Percentiles rank a stretch among this genome's conserved stretches.
Evolutionary conservation across 2,888 invertebrate species (phyloP).

Genomic region (Hirtodrosophila cameraria): DNA sequence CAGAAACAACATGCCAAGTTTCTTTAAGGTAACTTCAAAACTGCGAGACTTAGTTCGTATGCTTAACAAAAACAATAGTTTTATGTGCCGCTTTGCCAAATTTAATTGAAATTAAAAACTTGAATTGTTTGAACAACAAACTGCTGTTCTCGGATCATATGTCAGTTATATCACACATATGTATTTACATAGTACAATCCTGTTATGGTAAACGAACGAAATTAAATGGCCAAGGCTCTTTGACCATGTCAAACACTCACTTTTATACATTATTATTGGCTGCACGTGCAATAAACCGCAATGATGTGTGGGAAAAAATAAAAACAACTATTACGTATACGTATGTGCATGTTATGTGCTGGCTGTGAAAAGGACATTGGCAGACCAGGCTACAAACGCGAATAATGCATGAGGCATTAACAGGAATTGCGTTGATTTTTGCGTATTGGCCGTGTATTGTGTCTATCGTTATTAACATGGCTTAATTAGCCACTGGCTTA

Average conservation of each 20-base stretch:
- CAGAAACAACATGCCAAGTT: too few species aligned
- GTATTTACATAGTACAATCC: too few species aligned
- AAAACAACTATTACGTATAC: constrained; percentile 44
- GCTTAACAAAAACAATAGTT: too few species aligned
- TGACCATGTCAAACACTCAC: constrained; percentile 34
- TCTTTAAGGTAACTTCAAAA: too few species aligned
- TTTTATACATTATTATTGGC: constrained; percentile 54
- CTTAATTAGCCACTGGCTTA: constrained; percentile 73
- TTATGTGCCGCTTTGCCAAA: too few species aligned
- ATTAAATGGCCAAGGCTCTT: constrained; percentile 56
- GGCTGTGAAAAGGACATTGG: constrained; percentile 14
- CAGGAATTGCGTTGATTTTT: constrained; percentile 52
- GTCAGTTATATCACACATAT: too few species aligned
- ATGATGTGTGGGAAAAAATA: constrained; percentile 55
- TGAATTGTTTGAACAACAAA: too few species aligned
- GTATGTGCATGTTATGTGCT: constrained; percentile 30
- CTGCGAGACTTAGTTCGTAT: too few species aligned
- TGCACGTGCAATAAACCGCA: constrained; percentile 68
- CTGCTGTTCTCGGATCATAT: too few species aligned
- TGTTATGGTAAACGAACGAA: too few species aligned
- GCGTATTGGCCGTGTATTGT: constrained; percentile 16
- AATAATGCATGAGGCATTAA: constrained; percentile 69
- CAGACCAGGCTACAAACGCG: constrained; percentile 27
- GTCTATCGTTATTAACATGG: constrained; percentile 64
- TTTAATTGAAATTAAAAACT: too few species aligned